A percentile compares a stretch with the other conserved stretches of the same genome.
Conservation (phyloP, 1,140 invertebrate genomes). For the Paralvinella palmiformis region DNA sequence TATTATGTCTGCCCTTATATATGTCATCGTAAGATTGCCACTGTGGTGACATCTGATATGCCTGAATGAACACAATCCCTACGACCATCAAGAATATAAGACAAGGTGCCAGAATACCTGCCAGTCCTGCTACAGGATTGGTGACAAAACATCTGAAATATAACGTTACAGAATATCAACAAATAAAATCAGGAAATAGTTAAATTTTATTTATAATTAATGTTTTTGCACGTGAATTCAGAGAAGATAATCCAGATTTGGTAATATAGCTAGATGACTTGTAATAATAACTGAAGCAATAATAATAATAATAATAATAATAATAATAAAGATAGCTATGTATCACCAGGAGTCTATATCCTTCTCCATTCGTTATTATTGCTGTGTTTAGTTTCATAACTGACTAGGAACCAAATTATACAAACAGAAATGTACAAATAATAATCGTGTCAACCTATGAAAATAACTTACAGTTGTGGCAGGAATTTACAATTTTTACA, state of each 20-base stretch:
- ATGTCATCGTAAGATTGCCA: conserved; percentile 48
- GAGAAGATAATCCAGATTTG: not conserved
- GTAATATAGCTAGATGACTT: not conserved
- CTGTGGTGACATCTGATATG: conserved; percentile 35
- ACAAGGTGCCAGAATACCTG: conserved; percentile 38
- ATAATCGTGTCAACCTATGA: too few relatives aligned
- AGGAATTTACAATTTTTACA: too few relatives aligned
- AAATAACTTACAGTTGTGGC: too few relatives aligned
- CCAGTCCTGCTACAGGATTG: conserved; percentile 38
- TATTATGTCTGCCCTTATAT: conserved; percentile 41
- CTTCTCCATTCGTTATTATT: too few relatives aligned
- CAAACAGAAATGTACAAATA: too few relatives aligned
- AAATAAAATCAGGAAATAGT: too few relatives aligned
- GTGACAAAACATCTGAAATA: conserved; percentile 43
- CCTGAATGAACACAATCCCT: conserved; percentile 38
- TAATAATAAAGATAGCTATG: conserved; percentile 31
- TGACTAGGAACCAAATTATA: too few relatives aligned
- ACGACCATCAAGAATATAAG: conserved; percentile 34
- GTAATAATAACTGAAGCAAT: not conserved
- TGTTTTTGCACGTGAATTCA: too few relatives aligned
- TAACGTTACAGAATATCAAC: too few relatives aligned
- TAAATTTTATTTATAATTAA: too few relatives aligned
- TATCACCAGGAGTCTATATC: conserved; percentile 39
- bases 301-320: not conserved
- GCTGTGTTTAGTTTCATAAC: too few relatives aligned